Conservation (phyloP, 2,888 invertebrate species). For the Cephus nigrinus region DNA sequence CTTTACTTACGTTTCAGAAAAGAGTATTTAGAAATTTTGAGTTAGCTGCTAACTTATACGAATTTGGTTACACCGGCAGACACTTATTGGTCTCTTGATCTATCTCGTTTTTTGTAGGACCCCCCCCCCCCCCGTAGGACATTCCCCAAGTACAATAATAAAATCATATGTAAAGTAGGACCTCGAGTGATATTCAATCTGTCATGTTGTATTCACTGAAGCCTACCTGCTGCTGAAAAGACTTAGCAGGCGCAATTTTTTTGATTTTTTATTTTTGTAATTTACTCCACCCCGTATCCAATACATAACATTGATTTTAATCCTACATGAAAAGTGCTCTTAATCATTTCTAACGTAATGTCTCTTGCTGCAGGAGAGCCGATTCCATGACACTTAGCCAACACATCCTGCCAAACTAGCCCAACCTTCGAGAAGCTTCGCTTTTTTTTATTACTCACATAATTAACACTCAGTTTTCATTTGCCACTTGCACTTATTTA, state of each 20-base stretch:
- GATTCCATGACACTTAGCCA: constrained; percentile 53
- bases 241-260: constrained; percentile 10
- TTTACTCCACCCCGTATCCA: background rate
- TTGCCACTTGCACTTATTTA: constrained; percentile 7
- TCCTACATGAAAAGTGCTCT: constrained; percentile 10
- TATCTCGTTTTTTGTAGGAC: background rate
- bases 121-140: background rate
- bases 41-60: background rate
- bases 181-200: background rate
- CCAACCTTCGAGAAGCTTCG: constrained; percentile 52
- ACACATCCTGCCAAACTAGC: constrained; percentile 53
- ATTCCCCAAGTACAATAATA: background rate
- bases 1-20: background rate
- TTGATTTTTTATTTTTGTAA: background rate
- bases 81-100: background rate
- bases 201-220: constrained; percentile 20
- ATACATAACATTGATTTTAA: background rate
- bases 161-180: background rate
- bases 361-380: constrained; percentile 16
- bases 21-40: background rate
- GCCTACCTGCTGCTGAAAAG: constrained; percentile 49
- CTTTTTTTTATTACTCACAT: constrained; percentile 51
- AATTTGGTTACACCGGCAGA: background rate
- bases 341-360: constrained; percentile 20
- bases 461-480: constrained; percentile 44